Conservation (phyloP, 2,888 invertebrate genomes). For the Hedya salicella region DNA sequence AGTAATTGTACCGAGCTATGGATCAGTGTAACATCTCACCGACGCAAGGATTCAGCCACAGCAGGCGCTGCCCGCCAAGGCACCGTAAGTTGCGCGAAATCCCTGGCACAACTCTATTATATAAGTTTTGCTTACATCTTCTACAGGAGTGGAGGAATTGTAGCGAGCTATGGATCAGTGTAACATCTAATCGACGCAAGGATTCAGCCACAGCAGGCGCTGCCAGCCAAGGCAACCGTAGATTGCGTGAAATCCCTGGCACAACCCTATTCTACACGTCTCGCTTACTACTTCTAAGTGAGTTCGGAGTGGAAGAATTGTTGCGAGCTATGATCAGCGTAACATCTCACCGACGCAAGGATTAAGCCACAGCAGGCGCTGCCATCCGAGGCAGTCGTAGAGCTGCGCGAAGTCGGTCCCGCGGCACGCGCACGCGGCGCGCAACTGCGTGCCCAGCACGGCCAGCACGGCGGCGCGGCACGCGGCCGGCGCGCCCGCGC, state of each 20-base stretch:
- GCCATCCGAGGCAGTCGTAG: conserved; percentile 96
- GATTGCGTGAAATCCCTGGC: conserved; percentile 93
- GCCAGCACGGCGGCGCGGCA: conserved; percentile 94
- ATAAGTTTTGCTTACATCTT: no score
- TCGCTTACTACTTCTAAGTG: no score
- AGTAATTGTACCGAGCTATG: no score
- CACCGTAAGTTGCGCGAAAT: no score
- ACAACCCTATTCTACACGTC: no score
- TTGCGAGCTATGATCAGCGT: background rate
- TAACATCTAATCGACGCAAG: conserved; percentile 98
- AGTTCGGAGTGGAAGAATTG: no score
- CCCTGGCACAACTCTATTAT: no score
- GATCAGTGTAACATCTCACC: no score
- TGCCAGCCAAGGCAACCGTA: conserved; percentile 97
- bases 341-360: conserved; percentile 95
- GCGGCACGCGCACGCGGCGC: conserved; percentile 94
- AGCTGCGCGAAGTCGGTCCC: conserved; percentile 93
- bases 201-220: conserved; percentile 94
- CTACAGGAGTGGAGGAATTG: no score
- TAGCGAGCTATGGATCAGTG: no score
- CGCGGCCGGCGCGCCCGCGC: conserved; percentile 93
- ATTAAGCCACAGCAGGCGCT: conserved; percentile 95
- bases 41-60: no score
- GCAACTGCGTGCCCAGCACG: conserved; percentile 94
- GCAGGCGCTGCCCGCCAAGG: conserved; percentile 95